Percentiles rank a stretch among this genome's conserved stretches.
Conservation (phyloP, 2,113 vertebrate genomes). For the Mesoclemmys tuberculata region DNA sequence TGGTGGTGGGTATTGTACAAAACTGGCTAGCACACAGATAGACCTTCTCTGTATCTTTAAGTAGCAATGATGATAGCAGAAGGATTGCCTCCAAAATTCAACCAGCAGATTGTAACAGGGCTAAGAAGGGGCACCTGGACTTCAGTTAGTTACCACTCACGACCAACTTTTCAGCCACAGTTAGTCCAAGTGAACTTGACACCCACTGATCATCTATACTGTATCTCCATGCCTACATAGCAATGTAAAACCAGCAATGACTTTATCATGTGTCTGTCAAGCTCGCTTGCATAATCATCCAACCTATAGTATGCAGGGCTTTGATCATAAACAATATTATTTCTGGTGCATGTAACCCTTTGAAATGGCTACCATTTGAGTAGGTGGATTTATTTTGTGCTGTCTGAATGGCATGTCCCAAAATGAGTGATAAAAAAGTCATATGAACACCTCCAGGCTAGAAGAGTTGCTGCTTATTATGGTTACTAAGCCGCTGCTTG, state of each 20-base stretch:
- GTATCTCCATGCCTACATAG: conserved; percentile 2
- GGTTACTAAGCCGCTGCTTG: conserved; percentile 56
- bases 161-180: neutral
- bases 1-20: neutral
- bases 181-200: neutral
- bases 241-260: neutral
- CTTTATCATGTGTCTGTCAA: neutral
- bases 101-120: neutral
- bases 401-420: conserved; percentile 12
- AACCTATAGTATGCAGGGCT: neutral
- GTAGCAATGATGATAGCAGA: neutral
- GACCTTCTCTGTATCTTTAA: neutral
- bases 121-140: neutral
- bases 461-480: conserved; percentile 55
- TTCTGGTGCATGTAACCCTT: neutral
- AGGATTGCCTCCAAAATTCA: neutral
- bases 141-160: neutral
- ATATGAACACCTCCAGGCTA: conserved; percentile 45
- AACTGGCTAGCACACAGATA: neutral
- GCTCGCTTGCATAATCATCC: rapidly evolving
- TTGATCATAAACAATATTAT: neutral
- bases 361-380: conserved; percentile 37
- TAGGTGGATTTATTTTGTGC: neutral
- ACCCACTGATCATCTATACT: neutral
- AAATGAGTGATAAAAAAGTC: conserved; percentile 54